Percentiles rank a stretch among this genome's conserved stretches.
Conservation (phyloP, 2,797 vertebrate species). For the Protosalanx chinensis region DNA sequence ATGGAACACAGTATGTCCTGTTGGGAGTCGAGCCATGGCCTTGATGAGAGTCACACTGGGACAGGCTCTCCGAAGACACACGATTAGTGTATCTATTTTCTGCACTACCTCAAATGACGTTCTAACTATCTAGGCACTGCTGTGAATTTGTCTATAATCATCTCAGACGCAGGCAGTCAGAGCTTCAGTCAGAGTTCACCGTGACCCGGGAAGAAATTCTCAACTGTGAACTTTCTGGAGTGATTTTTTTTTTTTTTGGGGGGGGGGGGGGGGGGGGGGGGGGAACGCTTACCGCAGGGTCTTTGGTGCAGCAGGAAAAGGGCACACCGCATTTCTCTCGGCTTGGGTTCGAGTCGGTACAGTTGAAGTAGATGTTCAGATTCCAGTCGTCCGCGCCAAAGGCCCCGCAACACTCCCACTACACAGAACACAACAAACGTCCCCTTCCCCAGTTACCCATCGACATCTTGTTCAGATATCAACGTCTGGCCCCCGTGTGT, state of each 20-base stretch:
- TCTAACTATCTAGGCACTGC: neutral
- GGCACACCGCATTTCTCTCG: constrained; percentile 96
- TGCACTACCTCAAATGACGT: neutral
- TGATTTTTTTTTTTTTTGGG: neutral
- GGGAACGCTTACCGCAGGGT: constrained; percentile 85
- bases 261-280: neutral
- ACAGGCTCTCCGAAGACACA: too few species aligned
- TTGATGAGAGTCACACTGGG: too few species aligned
- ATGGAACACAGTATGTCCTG: constrained; percentile 33
- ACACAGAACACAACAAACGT: constrained; percentile 42
- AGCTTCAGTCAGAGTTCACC: neutral
- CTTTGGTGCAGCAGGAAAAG: constrained; percentile 98
- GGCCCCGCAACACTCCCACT: constrained; percentile 99
- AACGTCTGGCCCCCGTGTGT: constrained; percentile 5
- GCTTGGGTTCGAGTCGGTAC: constrained; percentile 96
- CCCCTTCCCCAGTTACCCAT: neutral
- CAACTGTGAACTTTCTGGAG: too few species aligned
- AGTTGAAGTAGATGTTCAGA: constrained; percentile 99
- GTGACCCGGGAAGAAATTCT: neutral
- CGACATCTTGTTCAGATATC: neutral
- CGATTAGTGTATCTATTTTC: neutral
- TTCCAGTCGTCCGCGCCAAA: constrained; percentile 98
- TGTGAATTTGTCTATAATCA: neutral
- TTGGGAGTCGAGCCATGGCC: constrained; percentile 40
- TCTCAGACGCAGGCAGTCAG: neutral